Evolutionary conservation across 2,888 invertebrate genomes (phyloP), one percentile per base, ranked within the genome.

Genomic region (Agriotes lineatus): DNA sequence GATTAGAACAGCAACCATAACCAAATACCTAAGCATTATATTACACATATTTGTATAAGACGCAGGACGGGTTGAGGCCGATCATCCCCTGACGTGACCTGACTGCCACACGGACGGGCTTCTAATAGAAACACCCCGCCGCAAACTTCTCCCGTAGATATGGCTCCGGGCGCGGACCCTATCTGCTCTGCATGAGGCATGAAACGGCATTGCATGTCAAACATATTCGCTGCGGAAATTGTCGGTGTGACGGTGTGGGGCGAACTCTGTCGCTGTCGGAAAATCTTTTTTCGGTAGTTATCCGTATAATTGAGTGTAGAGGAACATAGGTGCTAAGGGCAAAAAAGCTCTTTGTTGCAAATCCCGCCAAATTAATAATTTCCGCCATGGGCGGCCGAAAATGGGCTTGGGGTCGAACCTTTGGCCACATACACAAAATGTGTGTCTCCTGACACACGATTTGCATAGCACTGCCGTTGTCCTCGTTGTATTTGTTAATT

Each of bases 21-120:
- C 33, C 44, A 68, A 63, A 59, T 68, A 63, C 58, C 63, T 42
- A 50, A 57, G 39, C 58, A 59, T 50, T 64, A 59, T 69, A 69
- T 69, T 69, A 66, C 61, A 66, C 66, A 70, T 70, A 66, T 66
- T 70, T 66, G 69, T 62, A 50, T 58, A 62, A 66, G 50, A 63
- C 61, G 63, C 54, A 66, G 66, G 65, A 67, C 48, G 67, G 66
- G 67, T 57, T 56, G 60, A 64, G 67, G 54, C 67, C 72, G 70
- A 72, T 70, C 72, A 67, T 70, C 63, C 61, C 62, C 61, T 72
- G 72, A 72, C 72, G 72, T 72, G 72, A 70, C 72, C 67, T 61
- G 72, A 72, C 70, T 72, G 64, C 69, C 59, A 62, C 67, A 63
- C 33, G 62, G 64, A 65, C 33, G 60, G 58, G 65, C 54, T 66